These are phyloP conservation scores for Drosophila sordidapex DNA, from an alignment of 2,888 invertebrate genomes.

Conservation along the genomic window DNA sequence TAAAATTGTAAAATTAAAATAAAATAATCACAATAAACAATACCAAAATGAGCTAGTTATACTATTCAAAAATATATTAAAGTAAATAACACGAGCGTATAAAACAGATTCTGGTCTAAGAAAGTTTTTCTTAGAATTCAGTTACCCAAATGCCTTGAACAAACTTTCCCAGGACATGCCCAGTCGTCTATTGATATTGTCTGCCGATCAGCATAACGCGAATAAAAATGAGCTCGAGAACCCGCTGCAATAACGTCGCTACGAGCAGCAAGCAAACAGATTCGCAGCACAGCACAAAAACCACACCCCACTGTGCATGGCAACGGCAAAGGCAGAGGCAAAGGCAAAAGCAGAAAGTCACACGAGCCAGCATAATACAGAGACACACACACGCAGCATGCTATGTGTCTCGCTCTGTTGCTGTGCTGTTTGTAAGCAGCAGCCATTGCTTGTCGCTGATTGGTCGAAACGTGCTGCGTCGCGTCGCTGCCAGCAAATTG, in stretches of 20 bases:
- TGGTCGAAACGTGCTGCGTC: slow-evolving; percentile 67
- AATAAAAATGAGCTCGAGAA: not conserved
- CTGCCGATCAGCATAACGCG: slow-evolving; percentile 27
- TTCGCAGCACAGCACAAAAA: slow-evolving; percentile 45
- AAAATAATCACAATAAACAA: not conserved
- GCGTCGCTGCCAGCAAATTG: slow-evolving; percentile 70
- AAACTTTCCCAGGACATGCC: slow-evolving; percentile 43
- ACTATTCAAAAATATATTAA: not conserved
- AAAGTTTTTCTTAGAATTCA: not conserved
- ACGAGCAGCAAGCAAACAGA: slow-evolving; percentile 26
- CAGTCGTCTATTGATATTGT: slow-evolving; percentile 5
- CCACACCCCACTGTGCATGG: slow-evolving; percentile 45
- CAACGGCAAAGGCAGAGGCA: slow-evolving; percentile 2
- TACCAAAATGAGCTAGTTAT: not conserved
- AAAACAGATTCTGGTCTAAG: not conserved
- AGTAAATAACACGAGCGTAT: not conserved
- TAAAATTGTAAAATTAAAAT: not conserved
- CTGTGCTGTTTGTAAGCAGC: slow-evolving; percentile 25
- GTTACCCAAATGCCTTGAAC: not conserved
- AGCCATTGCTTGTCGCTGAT: slow-evolving; percentile 83
- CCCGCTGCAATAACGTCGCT: slow-evolving; percentile 23
- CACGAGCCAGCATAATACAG: slow-evolving; percentile 63
- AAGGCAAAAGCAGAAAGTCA: slow-evolving; percentile 56
- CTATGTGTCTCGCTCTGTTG: slow-evolving; percentile 28
- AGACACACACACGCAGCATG: slow-evolving; percentile 16